Evolutionary conservation across 2,113 vertebrate genomes (phyloP), one percentile per base, ranked within the genome.

Genomic region (Uropsilus gracilis): DNA sequence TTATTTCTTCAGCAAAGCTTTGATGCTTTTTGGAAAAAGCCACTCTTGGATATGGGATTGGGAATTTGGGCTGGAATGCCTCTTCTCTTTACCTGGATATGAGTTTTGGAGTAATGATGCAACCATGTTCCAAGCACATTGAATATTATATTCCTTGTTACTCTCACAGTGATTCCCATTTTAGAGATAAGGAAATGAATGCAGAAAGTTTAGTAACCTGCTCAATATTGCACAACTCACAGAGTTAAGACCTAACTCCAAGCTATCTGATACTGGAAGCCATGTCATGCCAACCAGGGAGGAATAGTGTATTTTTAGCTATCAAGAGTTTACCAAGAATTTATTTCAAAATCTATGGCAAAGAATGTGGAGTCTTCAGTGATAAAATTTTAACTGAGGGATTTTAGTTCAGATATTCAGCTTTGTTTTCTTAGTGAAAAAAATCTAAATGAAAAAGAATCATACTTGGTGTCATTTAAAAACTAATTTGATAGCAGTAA

Each of bases 401-500:
- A 6, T 14, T 86, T 5, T 59, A 20, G 46, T 50, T 87, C 37
- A 46, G 76, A 73, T 61, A 8, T 4, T 59, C 16, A 77, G 22
- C 20, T 87, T 86, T 75, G 37, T 93, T 94, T 89, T 84, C 53
- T 75, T 75, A 90, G 18, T 53, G 39, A 30, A 69, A 92, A 86
- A 89, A 71, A 16, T 86, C 53, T 17, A 68, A 3, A 50, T 78
- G 85, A 30, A 30, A 66, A 72, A 83, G n/a, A n/a, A 55, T 95
- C 46, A 86, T 44, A 80, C 14, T 95, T 92, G 46, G 61, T 93
- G 42, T 90, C 44, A 89, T 93, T 95, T 92, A 61, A 90, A 90
- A 94, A 94, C 55, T 85, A 90, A 83, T 86, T 80, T 76, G 37
- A 73, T 72, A 93, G 61, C 48, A 90, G 2, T 37, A 82, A 76